Evolutionary conservation across 2,888 invertebrate genomes (phyloP).

Genomic region (Busseola fusca): DNA sequence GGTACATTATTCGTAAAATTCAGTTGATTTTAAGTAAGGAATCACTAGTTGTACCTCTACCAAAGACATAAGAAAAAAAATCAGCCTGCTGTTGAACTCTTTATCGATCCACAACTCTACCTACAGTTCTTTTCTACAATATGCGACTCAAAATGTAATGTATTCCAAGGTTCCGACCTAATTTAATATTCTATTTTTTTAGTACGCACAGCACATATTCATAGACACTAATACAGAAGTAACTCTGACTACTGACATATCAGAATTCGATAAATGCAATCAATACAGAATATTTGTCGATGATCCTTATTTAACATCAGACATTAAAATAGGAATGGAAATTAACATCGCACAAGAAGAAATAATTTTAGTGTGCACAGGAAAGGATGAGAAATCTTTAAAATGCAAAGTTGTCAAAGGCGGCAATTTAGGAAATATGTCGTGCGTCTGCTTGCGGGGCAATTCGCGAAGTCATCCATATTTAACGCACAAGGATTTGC

Average conservation of each 20-base stretch:
- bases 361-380: slow-evolving; percentile 64
- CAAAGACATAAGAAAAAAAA: not conserved
- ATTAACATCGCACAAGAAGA: slow-evolving; percentile 66
- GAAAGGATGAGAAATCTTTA: slow-evolving; percentile 58
- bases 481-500: slow-evolving; percentile 66
- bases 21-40: not conserved
- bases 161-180: not conserved
- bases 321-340: slow-evolving; percentile 66
- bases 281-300: slow-evolving; percentile 68
- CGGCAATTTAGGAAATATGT: slow-evolving; percentile 64
- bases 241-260: slow-evolving; percentile 61
- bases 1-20: slow-evolving; percentile 51
- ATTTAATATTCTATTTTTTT: slow-evolving; percentile 35
- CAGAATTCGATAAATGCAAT: slow-evolving; percentile 68
- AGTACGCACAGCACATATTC: slow-evolving; percentile 54
- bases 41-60: not conserved
- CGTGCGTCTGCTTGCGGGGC: slow-evolving; percentile 64
- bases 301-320: slow-evolving; percentile 62
- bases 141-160: not conserved
- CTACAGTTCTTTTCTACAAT: not conserved
- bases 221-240: slow-evolving; percentile 60
- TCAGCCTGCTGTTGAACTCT: not conserved
- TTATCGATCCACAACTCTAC: not conserved
- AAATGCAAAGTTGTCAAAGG: slow-evolving; percentile 66
- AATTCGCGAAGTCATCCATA: slow-evolving; percentile 55